Conservation (phyloP, 2,113 vertebrate species). For the Caretta caretta region DNA sequence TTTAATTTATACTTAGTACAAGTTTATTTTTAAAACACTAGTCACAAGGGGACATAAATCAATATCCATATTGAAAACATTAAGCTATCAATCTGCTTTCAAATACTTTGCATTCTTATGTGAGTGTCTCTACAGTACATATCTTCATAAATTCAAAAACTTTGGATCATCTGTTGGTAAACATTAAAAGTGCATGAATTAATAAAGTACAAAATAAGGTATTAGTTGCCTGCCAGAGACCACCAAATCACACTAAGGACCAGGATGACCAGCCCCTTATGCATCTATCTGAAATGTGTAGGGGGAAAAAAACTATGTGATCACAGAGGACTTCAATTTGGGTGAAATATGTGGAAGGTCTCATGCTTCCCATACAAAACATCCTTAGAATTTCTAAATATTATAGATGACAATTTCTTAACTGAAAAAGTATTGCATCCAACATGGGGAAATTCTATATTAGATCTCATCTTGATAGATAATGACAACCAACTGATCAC, state of each 20-base stretch:
- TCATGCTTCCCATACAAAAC: not conserved
- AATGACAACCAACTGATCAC: not conserved
- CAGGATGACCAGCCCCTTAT: not conserved
- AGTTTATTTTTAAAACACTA: not conserved
- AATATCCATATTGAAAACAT: not conserved
- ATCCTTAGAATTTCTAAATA: not conserved
- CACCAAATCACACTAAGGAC: not conserved
- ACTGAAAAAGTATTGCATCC: not conserved
- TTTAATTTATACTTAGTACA: too few relatives aligned
- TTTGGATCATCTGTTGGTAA: not conserved
- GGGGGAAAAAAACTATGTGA: not conserved
- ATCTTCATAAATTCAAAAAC: not conserved
- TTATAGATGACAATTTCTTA: not conserved
- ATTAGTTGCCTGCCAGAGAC: fast-evolving
- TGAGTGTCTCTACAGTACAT: not conserved
- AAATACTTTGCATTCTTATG: not conserved
- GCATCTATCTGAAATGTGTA: not conserved
- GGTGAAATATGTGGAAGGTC: not conserved
- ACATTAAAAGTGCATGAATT: not conserved
- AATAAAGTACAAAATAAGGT: not conserved
- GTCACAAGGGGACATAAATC: not conserved
- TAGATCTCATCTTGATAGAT: not conserved
- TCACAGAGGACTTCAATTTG: not conserved
- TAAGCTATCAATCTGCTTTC: not conserved
- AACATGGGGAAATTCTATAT: not conserved